Evolutionary conservation across 1,140 invertebrate genomes (phyloP), one percentile per base, ranked within the genome.

Genomic region (Drosophila mojavensis): DNA sequence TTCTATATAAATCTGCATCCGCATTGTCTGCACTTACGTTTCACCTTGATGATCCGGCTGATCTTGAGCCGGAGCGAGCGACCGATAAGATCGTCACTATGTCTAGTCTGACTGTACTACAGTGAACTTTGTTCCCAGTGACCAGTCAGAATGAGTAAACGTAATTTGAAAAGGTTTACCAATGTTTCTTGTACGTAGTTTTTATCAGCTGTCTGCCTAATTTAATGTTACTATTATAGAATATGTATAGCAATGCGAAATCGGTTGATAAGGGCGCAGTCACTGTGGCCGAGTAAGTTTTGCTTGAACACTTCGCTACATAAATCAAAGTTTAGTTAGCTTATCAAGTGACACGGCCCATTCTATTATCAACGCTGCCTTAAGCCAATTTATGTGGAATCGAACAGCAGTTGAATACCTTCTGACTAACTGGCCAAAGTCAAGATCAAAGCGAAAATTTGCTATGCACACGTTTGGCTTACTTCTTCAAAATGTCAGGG

Each of bases 401-500:
- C 28, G 24, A 39, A 5, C 11, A 41, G 24, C 13, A 41, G 20
- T 33, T 41, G 13, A 20, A 43, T 10, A 6, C 10, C 39, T 43
- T 45, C 30, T 62, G 28, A 51, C 17, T 62, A 33, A 62, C 28
- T 5, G 54, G 13, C 54, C 65, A 74, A 69, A 68, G 71, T 74
- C 71, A 69, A 74, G 64, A 50, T 24, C 65, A 48, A 9, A 17
- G 28, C n/a, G 28, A 33, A 39, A 39, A 4, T 30, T 15, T 10
- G 33, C 5, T 20, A 58, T 68, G 26, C 53, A 62, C 72, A 82
- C 80, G 80, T 79, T 82, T 70, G 17, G 69, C 7, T 43, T 13
- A 26, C 3, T 58, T 41, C 47, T 59, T 45, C 48, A 10, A 79
- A 82, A 82, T 79, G 80, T 79, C 80, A 82, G 79, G 66, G 76